Conservation (phyloP, 2,797 vertebrate genomes). For the Sebastiscus albofasciatus region DNA sequence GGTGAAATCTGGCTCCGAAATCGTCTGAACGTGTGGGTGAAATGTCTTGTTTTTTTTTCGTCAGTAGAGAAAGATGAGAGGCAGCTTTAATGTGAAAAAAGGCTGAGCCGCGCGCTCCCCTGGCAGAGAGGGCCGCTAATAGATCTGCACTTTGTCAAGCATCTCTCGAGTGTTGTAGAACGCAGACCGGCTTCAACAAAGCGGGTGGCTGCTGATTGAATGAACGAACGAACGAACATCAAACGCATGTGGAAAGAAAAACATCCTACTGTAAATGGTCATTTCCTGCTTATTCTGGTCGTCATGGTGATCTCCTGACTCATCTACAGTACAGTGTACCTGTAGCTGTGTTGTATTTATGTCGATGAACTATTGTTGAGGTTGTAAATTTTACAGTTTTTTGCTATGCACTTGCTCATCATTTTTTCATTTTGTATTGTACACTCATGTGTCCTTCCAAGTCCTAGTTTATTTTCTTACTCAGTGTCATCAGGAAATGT, state of each 20-base stretch:
- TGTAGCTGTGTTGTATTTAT: constrained; percentile 63
- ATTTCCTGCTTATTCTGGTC: constrained; percentile 59
- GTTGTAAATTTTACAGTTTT: constrained; percentile 52
- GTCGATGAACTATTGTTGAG: constrained; percentile 46
- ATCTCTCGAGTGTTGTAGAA: neutral
- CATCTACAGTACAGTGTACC: constrained; percentile 61
- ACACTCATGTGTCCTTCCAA: constrained; percentile 5
- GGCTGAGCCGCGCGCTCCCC: constrained; percentile 11
- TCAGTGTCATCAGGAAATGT: constrained; percentile 32
- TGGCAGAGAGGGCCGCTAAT: neutral
- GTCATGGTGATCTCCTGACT: constrained; percentile 57
- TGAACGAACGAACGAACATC: constrained; percentile 5
- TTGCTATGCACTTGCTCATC: constrained; percentile 69
- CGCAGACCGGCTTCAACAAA: neutral
- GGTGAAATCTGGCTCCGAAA: neutral
- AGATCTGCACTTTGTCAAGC: constrained; percentile 24
- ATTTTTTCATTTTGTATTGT: constrained; percentile 7
- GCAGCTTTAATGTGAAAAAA: constrained; percentile 21
- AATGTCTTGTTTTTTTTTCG: constrained; percentile 5
- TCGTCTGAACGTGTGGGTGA: constrained; percentile 20
- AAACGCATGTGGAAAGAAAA: constrained; percentile 1
- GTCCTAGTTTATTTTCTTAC: constrained; percentile 36
- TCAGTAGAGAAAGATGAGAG: constrained; percentile 12
- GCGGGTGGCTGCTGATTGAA: constrained; percentile 12
- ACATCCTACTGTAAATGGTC: constrained; percentile 59